Evolutionary conservation across 1,140 invertebrate genomes (phyloP).

Genomic region (Monochamus saltuarius): DNA sequence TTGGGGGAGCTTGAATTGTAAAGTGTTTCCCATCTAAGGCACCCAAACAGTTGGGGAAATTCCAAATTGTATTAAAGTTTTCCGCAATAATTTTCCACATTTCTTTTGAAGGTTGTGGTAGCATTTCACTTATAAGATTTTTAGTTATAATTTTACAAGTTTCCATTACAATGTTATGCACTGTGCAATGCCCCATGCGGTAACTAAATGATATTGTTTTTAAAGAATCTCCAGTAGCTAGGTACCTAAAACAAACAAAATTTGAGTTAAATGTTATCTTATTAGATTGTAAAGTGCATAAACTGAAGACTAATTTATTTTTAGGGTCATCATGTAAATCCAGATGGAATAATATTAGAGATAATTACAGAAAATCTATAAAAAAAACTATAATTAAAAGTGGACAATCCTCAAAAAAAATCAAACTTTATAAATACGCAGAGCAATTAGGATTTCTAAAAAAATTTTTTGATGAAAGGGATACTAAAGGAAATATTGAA

Average conservation of each 20-base stretch:
- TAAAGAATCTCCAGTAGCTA: constrained; percentile 29
- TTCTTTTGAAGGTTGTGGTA: constrained; percentile 34
- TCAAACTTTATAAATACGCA: constrained; percentile 19
- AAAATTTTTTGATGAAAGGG: constrained; percentile 14
- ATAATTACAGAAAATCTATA: constrained; percentile 3
- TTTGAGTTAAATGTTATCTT: too few relatives aligned
- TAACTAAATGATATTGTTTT: constrained; percentile 40
- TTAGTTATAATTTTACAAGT: constrained; percentile 32
- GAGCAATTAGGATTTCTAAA: constrained; percentile 14
- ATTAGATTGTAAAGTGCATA: too few relatives aligned
- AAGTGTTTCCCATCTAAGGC: constrained; percentile 30
- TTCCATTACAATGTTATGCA: constrained; percentile 38
- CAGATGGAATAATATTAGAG: too few relatives aligned
- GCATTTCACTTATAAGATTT: constrained; percentile 32
- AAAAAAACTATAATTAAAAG: too few relatives aligned
- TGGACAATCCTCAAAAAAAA: constrained; percentile 5
- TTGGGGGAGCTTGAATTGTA: constrained; percentile 42
- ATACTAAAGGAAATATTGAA: constrained; percentile 13
- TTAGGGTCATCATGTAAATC: too few relatives aligned
- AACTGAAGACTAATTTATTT: too few relatives aligned
- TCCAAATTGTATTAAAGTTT: constrained; percentile 41
- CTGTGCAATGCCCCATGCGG: constrained; percentile 41
- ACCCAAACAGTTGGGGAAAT: constrained; percentile 52
- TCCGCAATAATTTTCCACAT: constrained; percentile 37
- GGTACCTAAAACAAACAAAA: constrained; percentile 28